Conservation (phyloP, 2,888 invertebrate genomes). For the Nemoura dubitans region DNA sequence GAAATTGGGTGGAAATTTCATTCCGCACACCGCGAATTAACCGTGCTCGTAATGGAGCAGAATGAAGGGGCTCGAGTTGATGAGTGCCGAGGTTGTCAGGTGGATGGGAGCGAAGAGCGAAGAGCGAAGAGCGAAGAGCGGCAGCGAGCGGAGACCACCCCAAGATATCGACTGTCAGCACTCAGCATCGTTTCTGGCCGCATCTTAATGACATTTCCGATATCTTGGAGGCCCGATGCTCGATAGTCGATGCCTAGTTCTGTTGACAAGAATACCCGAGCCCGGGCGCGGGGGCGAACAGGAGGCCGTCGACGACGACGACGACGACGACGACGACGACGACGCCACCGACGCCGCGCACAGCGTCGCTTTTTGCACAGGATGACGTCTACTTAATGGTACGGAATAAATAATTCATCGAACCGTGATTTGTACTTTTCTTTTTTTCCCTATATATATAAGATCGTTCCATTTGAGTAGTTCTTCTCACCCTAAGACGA, state of each 20-base stretch:
- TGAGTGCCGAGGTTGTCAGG: background rate
- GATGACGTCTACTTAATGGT: conserved; percentile 24
- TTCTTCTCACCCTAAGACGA: conserved; percentile 30
- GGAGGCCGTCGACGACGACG: conserved; percentile 23
- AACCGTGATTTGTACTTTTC: conserved; percentile 30
- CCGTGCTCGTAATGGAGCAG: too few species aligned
- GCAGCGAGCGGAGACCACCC: background rate
- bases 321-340: conserved; percentile 13
- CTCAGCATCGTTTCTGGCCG: conserved; percentile 27
- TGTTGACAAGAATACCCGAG: conserved; percentile 33
- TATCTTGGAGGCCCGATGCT: conserved; percentile 47
- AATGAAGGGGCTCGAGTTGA: too few species aligned
- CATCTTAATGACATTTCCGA: conserved; percentile 50
- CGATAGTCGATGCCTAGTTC: background rate
- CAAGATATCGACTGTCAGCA: conserved; percentile 46
- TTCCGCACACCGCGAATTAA: too few species aligned
- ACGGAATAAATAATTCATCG: conserved; percentile 39
- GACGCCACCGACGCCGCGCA: background rate
- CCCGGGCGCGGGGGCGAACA: too few species aligned
- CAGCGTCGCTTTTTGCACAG: background rate
- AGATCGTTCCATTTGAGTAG: conserved; percentile 24
- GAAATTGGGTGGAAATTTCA: too few species aligned
- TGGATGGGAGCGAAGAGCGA: background rate
- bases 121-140: too few species aligned
- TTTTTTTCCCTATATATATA: background rate